A percentile compares a stretch with the other conserved stretches of the same genome.
These are phyloP conservation scores for Aspidapion aeneum DNA, from an alignment of 2,888 invertebrate genomes.

Conservation along the genomic window DNA sequence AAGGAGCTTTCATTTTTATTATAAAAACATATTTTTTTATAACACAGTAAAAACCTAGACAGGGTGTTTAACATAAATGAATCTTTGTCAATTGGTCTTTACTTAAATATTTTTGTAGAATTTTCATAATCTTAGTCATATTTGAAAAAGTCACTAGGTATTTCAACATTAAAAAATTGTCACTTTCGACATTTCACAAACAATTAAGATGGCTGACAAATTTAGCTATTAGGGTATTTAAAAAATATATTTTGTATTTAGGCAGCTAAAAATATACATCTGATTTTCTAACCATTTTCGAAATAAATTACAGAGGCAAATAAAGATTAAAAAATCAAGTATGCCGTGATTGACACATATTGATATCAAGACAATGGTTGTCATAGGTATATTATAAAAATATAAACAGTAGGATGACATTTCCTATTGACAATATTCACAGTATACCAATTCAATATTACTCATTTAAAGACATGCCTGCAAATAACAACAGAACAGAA, in stretches of 20 bases:
- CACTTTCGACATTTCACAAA: slow-evolving; percentile 2
- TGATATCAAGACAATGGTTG: no score
- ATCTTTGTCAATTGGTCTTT: slow-evolving; percentile 3
- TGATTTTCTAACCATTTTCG: not conserved
- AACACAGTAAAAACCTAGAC: slow-evolving; percentile 1
- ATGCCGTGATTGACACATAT: no score
- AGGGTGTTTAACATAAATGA: slow-evolving; percentile 3
- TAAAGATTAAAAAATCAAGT: slow-evolving; percentile 11
- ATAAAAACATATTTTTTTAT: slow-evolving; percentile 5
- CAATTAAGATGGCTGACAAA: slow-evolving; percentile 3
- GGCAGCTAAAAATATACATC: no score
- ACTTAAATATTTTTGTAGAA: slow-evolving; percentile 2
- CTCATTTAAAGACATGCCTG: slow-evolving; percentile 7
- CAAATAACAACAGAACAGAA: slow-evolving; percentile 5
- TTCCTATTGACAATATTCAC: not conserved
- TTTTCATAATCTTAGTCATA: slow-evolving; percentile 3
- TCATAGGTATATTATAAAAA: no score
- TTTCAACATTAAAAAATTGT: slow-evolving; percentile 4
- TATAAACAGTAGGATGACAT: not conserved
- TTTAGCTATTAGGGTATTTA: slow-evolving; percentile 2
- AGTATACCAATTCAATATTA: no score
- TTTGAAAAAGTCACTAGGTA: slow-evolving; percentile 1
- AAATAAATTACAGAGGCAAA: not conserved
- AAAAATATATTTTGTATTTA: slow-evolving; percentile 2
- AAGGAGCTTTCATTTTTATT: slow-evolving; percentile 4